A percentile compares a stretch with the other conserved stretches of the same genome.
These are phyloP conservation scores for Rousettus leschenaultii DNA, from an alignment of 2,113 vertebrate species.

Conservation along the genomic window DNA sequence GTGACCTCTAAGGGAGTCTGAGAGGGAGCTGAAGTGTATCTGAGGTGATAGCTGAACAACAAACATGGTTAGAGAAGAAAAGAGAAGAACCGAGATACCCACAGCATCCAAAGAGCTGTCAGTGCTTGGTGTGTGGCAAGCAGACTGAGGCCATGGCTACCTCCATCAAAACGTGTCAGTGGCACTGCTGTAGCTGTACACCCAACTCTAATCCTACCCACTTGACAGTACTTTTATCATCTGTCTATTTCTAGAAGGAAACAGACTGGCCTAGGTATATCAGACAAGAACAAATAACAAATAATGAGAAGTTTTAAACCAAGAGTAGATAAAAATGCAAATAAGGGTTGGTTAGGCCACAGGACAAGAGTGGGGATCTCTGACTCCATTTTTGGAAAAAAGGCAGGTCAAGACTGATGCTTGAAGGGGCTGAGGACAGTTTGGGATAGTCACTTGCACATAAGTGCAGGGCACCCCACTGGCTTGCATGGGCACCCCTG, in stretches of 20 bases:
- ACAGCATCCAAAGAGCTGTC: not conserved
- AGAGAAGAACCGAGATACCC: not conserved
- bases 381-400: not conserved
- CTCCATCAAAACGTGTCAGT: not conserved
- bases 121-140: not conserved
- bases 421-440: not conserved
- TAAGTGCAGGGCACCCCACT: accelerated
- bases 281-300: not conserved
- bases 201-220: too few relatives aligned
- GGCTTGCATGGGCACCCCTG: accelerated
- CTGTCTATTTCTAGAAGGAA: not conserved
- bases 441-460: not conserved
- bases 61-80: not conserved
- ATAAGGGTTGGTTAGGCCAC: not conserved
- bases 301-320: not conserved
- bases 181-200: accelerated
- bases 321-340: not conserved
- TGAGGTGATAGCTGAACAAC: not conserved
- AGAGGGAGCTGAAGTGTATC: not conserved
- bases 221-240: not conserved
- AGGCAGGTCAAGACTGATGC: not conserved
- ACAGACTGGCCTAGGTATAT: too few relatives aligned
- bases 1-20: not conserved
- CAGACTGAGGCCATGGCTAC: accelerated
- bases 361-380: not conserved